A percentile compares a stretch with the other conserved stretches of the same genome.
Conservation (phyloP, 2,888 invertebrate genomes). For the Acleris holmiana region DNA sequence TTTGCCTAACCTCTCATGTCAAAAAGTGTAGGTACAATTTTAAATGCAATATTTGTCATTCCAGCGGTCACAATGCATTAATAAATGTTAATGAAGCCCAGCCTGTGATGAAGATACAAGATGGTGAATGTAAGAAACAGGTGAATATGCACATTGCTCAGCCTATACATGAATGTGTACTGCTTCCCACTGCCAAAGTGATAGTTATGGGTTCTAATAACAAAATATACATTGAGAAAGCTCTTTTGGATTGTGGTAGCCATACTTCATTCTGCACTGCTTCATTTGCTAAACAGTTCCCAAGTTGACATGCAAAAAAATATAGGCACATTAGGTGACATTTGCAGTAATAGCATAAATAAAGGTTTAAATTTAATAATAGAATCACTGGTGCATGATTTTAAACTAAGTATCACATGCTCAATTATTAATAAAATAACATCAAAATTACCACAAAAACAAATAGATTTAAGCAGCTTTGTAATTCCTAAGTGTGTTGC, state of each 20-base stretch:
- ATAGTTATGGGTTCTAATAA: slow-evolving; percentile 9
- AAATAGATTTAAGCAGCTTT: no score
- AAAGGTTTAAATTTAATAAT: slow-evolving; percentile 2
- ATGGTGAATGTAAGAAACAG: not conserved
- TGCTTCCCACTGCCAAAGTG: slow-evolving; percentile 19
- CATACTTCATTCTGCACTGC: slow-evolving; percentile 16
- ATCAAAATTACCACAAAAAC: no score
- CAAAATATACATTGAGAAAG: slow-evolving; percentile 1
- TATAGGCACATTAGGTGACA: slow-evolving; percentile 1
- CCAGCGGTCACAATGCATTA: slow-evolving; percentile 16
- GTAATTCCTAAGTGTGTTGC: no score
- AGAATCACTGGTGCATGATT: slow-evolving; percentile 7
- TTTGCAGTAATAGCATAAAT: not conserved
- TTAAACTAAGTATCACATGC: no score
- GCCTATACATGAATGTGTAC: not conserved
- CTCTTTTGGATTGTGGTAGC: slow-evolving; percentile 4
- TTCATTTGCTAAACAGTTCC: slow-evolving; percentile 8
- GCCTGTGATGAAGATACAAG: not conserved
- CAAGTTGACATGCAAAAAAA: slow-evolving; percentile 2
- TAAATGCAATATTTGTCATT: slow-evolving; percentile 2
- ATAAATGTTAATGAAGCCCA: not conserved
- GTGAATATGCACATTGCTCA: not conserved
- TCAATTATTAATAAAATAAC: no score
- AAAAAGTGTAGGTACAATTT: slow-evolving; percentile 16
- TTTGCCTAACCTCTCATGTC: slow-evolving; percentile 4